Percentiles rank a stretch among this genome's conserved stretches.
These are phyloP conservation scores for Xanthia icteritia DNA, from an alignment of 2,888 invertebrate species.

Conservation along the genomic window DNA sequence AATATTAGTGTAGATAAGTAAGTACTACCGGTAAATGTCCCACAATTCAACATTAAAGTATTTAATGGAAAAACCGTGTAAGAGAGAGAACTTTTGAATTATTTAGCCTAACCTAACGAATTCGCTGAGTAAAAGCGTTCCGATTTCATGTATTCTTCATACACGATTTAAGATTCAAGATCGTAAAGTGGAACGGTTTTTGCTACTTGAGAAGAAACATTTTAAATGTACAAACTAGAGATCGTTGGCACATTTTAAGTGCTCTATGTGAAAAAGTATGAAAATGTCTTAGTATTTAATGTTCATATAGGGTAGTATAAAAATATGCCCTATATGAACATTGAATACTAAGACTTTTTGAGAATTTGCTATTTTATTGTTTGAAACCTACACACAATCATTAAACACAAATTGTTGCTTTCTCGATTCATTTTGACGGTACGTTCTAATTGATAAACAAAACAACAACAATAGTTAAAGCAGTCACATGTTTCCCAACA, in stretches of 20 bases:
- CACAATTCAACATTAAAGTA: conserved; percentile 22
- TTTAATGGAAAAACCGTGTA: conserved; percentile 35
- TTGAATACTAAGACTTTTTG: neutral
- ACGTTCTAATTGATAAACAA: neutral
- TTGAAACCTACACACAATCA: neutral
- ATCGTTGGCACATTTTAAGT: conserved; percentile 13
- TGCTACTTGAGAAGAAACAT: conserved; percentile 31
- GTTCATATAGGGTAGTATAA: no score
- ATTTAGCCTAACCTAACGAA: conserved; percentile 27
- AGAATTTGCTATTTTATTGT: neutral
- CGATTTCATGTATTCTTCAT: conserved; percentile 43
- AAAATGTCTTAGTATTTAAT: no score
- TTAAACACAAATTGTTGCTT: neutral
- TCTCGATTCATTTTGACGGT: neutral
- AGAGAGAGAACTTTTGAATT: conserved; percentile 25
- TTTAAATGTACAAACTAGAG: conserved; percentile 21
- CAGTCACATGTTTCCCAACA: neutral
- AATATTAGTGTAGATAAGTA: no score
- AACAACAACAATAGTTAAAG: neutral
- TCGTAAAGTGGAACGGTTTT: conserved; percentile 39
- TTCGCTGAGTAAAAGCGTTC: conserved; percentile 37
- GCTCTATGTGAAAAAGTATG: neutral
- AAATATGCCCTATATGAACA: no score
- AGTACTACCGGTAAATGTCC: neutral
- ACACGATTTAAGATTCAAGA: conserved; percentile 48